A percentile compares a stretch with the other conserved stretches of the same genome.
These are phyloP conservation scores for Poeciliopsis infans DNA, from an alignment of 2,797 vertebrate genomes.

Conservation along the genomic window DNA sequence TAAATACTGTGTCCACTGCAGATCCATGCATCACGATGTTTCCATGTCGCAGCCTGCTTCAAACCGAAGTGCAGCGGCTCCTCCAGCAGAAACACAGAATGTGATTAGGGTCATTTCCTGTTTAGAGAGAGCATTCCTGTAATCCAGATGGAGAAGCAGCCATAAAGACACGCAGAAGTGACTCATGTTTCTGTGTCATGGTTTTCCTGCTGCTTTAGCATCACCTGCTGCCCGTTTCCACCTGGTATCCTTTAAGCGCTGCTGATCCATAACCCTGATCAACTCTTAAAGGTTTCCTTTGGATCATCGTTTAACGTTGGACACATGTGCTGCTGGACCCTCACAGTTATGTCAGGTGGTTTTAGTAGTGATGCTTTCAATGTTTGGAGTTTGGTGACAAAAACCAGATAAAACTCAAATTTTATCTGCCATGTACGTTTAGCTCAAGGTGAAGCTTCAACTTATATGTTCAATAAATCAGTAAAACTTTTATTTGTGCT, in stretches of 20 bases:
- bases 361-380: neutral
- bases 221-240: conserved; percentile 35
- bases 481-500: no score
- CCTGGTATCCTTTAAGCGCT: neutral
- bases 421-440: neutral
- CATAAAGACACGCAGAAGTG: conserved; percentile 40
- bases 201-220: conserved; percentile 35
- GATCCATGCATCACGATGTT: conserved; percentile 29
- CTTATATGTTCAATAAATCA: neutral
- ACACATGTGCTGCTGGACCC: neutral
- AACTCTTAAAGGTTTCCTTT: neutral
- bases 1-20: conserved; percentile 65
- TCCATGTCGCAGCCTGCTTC: conserved; percentile 2
- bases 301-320: neutral
- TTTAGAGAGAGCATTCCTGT: conserved; percentile 58
- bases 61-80: conserved; percentile 41
- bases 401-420: neutral
- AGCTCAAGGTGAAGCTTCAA: neutral
- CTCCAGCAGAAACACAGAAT: conserved; percentile 32
- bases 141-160: conserved; percentile 34
- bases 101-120: conserved; percentile 60
- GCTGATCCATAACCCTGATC: neutral
- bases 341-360: neutral
- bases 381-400: neutral
- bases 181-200: conserved; percentile 48